A percentile compares a stretch with the other conserved stretches of the same genome.
These are phyloP conservation scores for Rhinogobio ventralis DNA, from an alignment of 2,797 vertebrate genomes.

Conservation along the genomic window DNA sequence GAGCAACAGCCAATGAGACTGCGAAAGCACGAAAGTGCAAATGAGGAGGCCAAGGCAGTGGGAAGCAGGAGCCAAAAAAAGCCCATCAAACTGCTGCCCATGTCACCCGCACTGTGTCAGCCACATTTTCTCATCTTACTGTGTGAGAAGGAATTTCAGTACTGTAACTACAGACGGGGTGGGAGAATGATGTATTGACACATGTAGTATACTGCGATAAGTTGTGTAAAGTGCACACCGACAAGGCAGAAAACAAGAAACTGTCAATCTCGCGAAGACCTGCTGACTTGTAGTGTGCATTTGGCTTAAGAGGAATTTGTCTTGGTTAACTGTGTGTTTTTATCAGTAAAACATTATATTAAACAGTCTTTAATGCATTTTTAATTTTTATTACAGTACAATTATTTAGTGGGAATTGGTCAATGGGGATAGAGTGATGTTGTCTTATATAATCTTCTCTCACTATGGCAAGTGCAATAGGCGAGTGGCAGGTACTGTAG, in stretches of 20 bases:
- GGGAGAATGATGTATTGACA: neutral
- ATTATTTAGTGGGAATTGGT: constrained; percentile 7
- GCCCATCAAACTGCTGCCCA: neutral
- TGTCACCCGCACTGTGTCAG: neutral
- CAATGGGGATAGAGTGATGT: neutral
- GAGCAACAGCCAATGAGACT: neutral
- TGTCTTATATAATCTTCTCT: constrained; percentile 31
- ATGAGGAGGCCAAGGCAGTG: neutral
- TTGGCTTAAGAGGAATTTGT: neutral
- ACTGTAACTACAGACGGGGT: neutral
- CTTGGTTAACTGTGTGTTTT: neutral
- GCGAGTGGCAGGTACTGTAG: constrained; percentile 21
- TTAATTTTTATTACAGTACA: neutral
- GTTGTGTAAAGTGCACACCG: neutral
- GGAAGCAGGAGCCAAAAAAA: constrained; percentile 8
- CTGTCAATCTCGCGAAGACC: neutral
- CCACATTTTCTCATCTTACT: neutral
- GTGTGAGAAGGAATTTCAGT: neutral
- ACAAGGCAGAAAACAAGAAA: neutral
- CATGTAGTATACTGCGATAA: neutral
- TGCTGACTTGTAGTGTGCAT: neutral
- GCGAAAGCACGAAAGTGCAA: neutral
- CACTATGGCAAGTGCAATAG: constrained; percentile 22
- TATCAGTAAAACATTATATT: neutral
- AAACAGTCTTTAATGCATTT: neutral